Base-by-base conservation (phyloP, 2,797 vertebrate genomes). In the Lophotriccus pileatus region DNA sequence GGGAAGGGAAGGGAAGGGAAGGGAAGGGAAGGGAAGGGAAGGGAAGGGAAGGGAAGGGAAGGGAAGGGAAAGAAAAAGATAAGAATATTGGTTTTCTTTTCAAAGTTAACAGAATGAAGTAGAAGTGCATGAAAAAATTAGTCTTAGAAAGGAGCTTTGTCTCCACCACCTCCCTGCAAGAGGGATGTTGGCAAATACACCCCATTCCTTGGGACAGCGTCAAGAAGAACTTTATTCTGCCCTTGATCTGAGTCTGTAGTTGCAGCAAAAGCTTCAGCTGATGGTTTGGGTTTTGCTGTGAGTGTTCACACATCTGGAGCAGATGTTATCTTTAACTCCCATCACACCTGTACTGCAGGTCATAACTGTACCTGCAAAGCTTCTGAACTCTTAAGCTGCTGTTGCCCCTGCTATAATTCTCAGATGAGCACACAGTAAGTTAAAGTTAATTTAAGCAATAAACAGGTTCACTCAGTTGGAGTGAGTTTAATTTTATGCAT, bases 121-220 rank as follows among this genome's bases (percentile, higher is more conserved):
- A 83, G 22, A 84, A 9, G 4, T 34, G 12, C 25, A 52, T 19
- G 28, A 47, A 32, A 52, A 80, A 58, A 34, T 7, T 7, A 58
- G 4, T 6, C 5, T 49, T 14, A 63, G 41, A 14, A 70, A 49
- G 21, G 5, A 50, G 21, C 8, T 82, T 43, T 19, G 23, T 9
- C 21, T 37, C 21, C 9, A 23, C 6, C 10, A 21, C 4, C 28
- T 12, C 18, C 8, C 34, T 22, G 8, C 15, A 44, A 24, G 9
- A 70, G 6, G 5, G 27, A 27, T 0, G 0, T 2, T 18, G 22
- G 7, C 0, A 2, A 63, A 47, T 3, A 14, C 3, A 7, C 1
- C 11, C 9, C 2, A 3, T 43, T 43, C 32, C 44, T 44, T 77
- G n/a, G 36, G 49, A n/a, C 1, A 60, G 2, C 49, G 27, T 12